Conservation (phyloP, 2,888 invertebrate genomes). For the Zaprionus lineosus region DNA sequence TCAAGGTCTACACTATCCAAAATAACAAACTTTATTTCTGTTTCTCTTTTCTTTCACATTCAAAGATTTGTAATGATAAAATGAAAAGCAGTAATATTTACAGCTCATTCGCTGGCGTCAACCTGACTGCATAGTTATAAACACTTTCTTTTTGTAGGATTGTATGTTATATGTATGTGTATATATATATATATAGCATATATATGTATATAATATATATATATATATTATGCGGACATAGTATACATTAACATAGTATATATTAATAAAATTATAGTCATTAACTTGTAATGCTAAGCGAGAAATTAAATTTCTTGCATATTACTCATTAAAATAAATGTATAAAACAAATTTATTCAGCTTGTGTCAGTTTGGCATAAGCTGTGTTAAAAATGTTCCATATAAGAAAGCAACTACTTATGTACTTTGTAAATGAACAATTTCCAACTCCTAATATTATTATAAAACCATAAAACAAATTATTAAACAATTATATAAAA, state of each 20-base stretch:
- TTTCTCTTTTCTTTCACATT: slow-evolving; percentile 21
- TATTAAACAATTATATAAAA: neutral
- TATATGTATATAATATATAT: slow-evolving; percentile 15
- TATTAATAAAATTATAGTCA: slow-evolving; percentile 45
- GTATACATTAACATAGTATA: slow-evolving; percentile 3
- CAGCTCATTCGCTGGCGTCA: slow-evolving; percentile 31
- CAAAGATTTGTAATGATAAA: neutral
- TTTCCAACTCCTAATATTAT: slow-evolving; percentile 59
- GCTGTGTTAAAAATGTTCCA: slow-evolving; percentile 38
- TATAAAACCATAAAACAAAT: slow-evolving; percentile 6
- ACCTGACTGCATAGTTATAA: slow-evolving; percentile 50
- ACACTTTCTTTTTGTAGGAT: slow-evolving; percentile 15
- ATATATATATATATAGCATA: slow-evolving; percentile 27
- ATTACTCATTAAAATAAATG: slow-evolving; percentile 38
- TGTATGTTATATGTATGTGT: slow-evolving; percentile 6
- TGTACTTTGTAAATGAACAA: slow-evolving; percentile 53
- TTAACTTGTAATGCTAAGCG: slow-evolving; percentile 50
- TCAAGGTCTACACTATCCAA: slow-evolving; percentile 34
- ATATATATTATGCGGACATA: slow-evolving; percentile 2
- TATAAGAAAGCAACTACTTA: slow-evolving; percentile 38
- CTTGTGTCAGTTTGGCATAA: slow-evolving; percentile 16
- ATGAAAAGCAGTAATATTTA: slow-evolving; percentile 18
- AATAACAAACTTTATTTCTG: slow-evolving; percentile 1
- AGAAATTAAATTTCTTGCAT: slow-evolving; percentile 71
- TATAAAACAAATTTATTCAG: slow-evolving; percentile 20